Percentiles rank a stretch among this genome's conserved stretches.
Conservation (phyloP, 2,888 invertebrate species). For the Ashinkailepas kermadecensis region DNA sequence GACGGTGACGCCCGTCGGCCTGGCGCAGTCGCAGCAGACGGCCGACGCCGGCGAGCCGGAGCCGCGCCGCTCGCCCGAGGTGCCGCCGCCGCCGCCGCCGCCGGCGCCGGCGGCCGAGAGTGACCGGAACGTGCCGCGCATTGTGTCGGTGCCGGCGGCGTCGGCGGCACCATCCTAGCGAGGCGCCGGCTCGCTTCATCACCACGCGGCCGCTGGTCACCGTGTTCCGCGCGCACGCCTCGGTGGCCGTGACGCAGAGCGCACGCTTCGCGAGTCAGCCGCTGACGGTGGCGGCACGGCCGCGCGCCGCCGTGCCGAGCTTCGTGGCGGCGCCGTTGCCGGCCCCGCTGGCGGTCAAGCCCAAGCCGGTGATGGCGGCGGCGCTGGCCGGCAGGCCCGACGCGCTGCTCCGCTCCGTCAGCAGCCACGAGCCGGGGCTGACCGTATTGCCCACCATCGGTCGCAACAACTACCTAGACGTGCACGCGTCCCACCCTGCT, state of each 20-base stretch:
- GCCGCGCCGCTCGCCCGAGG: constrained; percentile 1
- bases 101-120: constrained; percentile 7
- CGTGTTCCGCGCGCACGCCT: constrained; percentile 64
- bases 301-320: constrained; percentile 27
- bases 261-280: constrained; percentile 28
- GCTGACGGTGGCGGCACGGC: constrained; percentile 26
- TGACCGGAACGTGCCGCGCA: constrained; percentile 23
- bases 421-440: constrained; percentile 9
- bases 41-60: constrained; percentile 25
- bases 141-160: constrained; percentile 49
- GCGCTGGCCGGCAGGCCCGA: background rate
- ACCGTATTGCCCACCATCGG: constrained; percentile 47
- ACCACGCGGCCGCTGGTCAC: constrained; percentile 68
- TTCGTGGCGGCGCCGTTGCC: constrained; percentile 27
- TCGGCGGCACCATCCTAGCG: constrained; percentile 48
- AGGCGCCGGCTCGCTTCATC: constrained; percentile 66
- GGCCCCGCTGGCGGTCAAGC: background rate
- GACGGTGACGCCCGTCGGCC: constrained; percentile 31
- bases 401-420: background rate
- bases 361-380: constrained; percentile 22
- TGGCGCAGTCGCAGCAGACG: constrained; percentile 32
- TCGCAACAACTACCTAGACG: constrained; percentile 56
- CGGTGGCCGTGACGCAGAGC: constrained; percentile 28
- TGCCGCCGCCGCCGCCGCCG: constrained; percentile 23
- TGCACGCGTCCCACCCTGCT: constrained; percentile 47